These are phyloP conservation scores for Euplexia lucipara DNA, from an alignment of 2,888 invertebrate species.

Conservation along the genomic window DNA sequence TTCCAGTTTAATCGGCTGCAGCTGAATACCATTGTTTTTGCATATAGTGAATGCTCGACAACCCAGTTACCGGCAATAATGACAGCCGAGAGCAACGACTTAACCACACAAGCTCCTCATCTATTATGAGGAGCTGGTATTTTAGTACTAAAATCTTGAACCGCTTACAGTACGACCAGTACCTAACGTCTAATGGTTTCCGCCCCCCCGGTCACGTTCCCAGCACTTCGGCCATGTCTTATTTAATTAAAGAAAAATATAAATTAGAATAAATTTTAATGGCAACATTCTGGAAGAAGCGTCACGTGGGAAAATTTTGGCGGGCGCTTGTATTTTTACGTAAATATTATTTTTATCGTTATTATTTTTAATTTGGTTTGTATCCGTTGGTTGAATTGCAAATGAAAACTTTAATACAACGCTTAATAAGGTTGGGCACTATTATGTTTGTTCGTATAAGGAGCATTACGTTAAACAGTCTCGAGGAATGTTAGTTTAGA, in stretches of 20 bases:
- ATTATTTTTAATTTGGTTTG: conserved; percentile 25
- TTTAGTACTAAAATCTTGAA: not conserved
- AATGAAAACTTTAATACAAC: not conserved
- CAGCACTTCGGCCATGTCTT: conserved; percentile 79
- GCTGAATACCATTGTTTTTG: too few relatives aligned
- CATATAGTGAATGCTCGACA: too few relatives aligned
- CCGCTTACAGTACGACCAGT: conserved; percentile 56
- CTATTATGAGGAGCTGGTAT: too few relatives aligned
- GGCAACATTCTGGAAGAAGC: conserved; percentile 57
- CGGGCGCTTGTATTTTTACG: conserved; percentile 23
- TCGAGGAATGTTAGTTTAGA: too few relatives aligned
- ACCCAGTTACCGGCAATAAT: too few relatives aligned
- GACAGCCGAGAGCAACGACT: too few relatives aligned
- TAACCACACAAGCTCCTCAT: too few relatives aligned
- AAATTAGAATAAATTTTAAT: conserved; percentile 83
- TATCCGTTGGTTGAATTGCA: conserved; percentile 13
- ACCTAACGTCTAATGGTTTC: conserved; percentile 75
- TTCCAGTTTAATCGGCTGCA: too few relatives aligned
- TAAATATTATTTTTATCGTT: conserved; percentile 23
- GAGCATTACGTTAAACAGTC: too few relatives aligned
- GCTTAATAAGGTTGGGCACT: too few relatives aligned
- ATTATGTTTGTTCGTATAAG: too few relatives aligned
- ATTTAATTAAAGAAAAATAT: conserved; percentile 87
- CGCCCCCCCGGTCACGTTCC: conserved; percentile 76
- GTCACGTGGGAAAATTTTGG: conserved; percentile 47